These are phyloP conservation scores for Antennarius striatus DNA, from an alignment of 2,113 vertebrate species.

Conservation along the genomic window DNA sequence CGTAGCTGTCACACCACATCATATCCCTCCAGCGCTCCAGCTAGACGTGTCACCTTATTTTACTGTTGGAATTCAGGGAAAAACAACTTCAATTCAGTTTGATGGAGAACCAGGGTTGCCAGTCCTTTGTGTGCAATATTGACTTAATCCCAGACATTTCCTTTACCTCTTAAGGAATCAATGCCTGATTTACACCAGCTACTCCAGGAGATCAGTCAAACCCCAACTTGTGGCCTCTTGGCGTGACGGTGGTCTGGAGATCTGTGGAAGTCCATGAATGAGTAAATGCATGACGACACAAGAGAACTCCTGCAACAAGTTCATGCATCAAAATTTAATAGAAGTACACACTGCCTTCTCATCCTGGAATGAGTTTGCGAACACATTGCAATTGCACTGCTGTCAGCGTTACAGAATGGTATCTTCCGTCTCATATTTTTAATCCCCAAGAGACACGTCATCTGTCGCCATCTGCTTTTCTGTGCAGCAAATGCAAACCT, in stretches of 20 bases:
- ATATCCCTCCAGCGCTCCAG: constrained; percentile 28
- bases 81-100: not conserved
- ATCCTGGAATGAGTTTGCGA: too few species aligned
- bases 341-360: not conserved
- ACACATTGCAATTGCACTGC: too few species aligned
- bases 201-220: not conserved
- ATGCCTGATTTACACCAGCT: constrained; percentile 20
- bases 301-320: not conserved
- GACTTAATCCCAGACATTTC: constrained; percentile 31
- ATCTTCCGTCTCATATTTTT: too few species aligned
- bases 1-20: constrained; percentile 4
- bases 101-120: not conserved
- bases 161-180: constrained; percentile 32
- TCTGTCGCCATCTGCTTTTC: too few species aligned
- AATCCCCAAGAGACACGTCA: too few species aligned
- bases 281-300: not conserved
- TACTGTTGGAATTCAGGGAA: constrained; percentile 7
- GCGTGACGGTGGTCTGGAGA: not conserved
- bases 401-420: too few species aligned
- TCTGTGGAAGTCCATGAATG: not conserved
- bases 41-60: not conserved
- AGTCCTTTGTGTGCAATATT: constrained; percentile 9
- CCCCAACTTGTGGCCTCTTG: not conserved
- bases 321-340: not conserved
- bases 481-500: too few species aligned